Percentiles rank a stretch among this genome's conserved stretches.
Evolutionary conservation across 2,113 vertebrate species (phyloP).

Genomic region (Neodontobutis hainanensis): DNA sequence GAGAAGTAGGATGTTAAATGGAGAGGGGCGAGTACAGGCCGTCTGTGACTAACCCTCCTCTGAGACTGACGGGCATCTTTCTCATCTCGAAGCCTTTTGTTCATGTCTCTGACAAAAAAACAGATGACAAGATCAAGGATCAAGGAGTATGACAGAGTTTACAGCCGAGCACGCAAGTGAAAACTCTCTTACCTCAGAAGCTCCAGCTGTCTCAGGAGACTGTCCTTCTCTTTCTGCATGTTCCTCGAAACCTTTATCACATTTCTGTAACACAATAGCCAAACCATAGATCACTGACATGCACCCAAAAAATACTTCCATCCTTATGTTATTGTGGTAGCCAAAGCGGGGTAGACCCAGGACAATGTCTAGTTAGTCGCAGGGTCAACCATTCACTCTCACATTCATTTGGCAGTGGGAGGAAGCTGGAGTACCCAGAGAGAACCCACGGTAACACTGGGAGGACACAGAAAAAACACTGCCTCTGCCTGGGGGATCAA

Average conservation of each 20-base stretch:
- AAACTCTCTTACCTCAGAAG: constrained; percentile 84
- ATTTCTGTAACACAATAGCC: constrained; percentile 72
- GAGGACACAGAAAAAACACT: no score
- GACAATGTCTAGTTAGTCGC: no score
- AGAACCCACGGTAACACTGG: no score
- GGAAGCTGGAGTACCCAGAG: no score
- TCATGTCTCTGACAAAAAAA: constrained; percentile 88
- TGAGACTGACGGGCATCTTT: constrained; percentile 87
- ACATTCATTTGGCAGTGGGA: no score
- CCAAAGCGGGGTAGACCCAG: no score
- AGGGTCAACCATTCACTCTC: no score
- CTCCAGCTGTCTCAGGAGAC: constrained; percentile 89
- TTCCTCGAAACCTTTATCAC: constrained; percentile 89
- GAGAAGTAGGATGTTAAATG: constrained; percentile 75
- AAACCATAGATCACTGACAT: no score
- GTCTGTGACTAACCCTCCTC: constrained; percentile 86
- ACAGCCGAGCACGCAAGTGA: neutral
- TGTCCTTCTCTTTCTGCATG: constrained; percentile 96
- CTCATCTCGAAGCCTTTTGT: constrained; percentile 90
- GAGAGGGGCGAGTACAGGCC: constrained; percentile 61
- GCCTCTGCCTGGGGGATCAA: no score
- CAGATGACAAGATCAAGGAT: constrained; percentile 13
- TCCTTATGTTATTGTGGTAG: neutral
- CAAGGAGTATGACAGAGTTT: neutral
- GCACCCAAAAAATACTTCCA: no score